These are phyloP conservation scores for Nomada ruficornis DNA, from an alignment of 2,888 invertebrate genomes.

Conservation along the genomic window DNA sequence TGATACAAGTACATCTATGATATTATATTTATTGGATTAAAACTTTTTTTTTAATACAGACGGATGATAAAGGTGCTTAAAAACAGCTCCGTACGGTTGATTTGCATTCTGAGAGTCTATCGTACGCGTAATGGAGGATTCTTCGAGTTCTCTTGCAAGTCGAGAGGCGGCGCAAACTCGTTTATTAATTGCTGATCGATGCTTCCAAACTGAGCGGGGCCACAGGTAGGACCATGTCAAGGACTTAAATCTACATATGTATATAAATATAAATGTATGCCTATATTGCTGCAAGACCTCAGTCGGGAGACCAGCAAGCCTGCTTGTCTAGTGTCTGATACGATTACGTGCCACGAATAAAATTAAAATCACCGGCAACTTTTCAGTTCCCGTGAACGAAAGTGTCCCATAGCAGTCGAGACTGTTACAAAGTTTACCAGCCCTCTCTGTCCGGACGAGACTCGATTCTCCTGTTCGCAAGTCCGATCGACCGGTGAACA, in stretches of 20 bases:
- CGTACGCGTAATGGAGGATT: conserved; percentile 46
- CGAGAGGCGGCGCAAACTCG: conserved; percentile 66
- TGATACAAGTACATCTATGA: too few relatives aligned
- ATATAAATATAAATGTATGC: conserved; percentile 40
- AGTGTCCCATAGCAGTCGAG: background rate
- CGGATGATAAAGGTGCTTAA: background rate
- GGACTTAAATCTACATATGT: conserved; percentile 33
- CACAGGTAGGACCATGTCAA: conserved; percentile 63
- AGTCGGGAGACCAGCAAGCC: background rate
- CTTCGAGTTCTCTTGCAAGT: conserved; percentile 47
- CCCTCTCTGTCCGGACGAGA: background rate
- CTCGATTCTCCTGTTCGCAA: conserved; percentile 8
- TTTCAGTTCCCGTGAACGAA: background rate
- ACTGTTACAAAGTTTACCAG: background rate
- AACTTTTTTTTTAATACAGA: too few relatives aligned
- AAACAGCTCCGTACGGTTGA: conserved; percentile 20
- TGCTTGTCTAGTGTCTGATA: background rate
- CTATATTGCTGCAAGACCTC: conserved; percentile 1
- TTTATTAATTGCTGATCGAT: conserved; percentile 77
- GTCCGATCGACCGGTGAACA: conserved; percentile 31
- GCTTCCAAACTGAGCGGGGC: conserved; percentile 57
- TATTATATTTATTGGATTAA: too few relatives aligned
- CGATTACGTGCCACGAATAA: background rate
- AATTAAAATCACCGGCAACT: background rate
- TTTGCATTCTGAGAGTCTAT: conserved; percentile 59